Evolutionary conservation across 1,140 invertebrate genomes (phyloP).

Genomic region (Hycleus phaleratus): DNA sequence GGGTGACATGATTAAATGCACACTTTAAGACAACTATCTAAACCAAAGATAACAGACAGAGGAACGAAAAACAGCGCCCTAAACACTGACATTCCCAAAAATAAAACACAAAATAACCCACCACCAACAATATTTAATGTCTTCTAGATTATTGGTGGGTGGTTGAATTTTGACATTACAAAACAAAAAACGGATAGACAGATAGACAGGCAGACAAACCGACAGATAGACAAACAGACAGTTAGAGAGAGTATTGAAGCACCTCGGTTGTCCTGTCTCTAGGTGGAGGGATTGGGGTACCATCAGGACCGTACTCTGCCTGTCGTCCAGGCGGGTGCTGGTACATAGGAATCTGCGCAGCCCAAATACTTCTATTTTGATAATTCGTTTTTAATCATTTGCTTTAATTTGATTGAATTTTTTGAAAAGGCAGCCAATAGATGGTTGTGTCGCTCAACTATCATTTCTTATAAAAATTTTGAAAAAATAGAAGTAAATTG

Average conservation of each 20-base stretch:
- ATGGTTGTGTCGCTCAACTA: too few species aligned
- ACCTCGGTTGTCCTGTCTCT: slow-evolving; percentile 53
- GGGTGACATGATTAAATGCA: too few species aligned
- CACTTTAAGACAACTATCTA: too few species aligned
- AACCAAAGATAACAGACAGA: background rate
- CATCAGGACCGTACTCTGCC: slow-evolving; percentile 47
- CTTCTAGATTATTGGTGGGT: background rate
- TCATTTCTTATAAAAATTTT: too few species aligned
- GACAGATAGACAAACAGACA: slow-evolving; percentile 23
- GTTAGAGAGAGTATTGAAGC: slow-evolving; percentile 33
- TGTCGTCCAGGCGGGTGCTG: slow-evolving; percentile 45
- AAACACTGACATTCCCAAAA: slow-evolving; percentile 25
- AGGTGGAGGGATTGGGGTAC: slow-evolving; percentile 43
- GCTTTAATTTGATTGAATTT: too few species aligned
- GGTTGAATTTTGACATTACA: background rate
- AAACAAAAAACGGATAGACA: background rate
- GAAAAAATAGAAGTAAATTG: too few species aligned
- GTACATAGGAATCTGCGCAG: slow-evolving; percentile 51
- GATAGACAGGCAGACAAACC: slow-evolving; percentile 16
- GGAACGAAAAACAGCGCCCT: slow-evolving; percentile 14
- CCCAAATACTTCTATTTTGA: slow-evolving; percentile 13
- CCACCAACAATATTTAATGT: background rate
- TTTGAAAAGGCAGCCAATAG: too few species aligned
- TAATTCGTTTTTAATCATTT: too few species aligned
- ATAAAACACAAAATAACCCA: background rate